A percentile compares a stretch with the other conserved stretches of the same genome.
Conservation (phyloP, 2,888 invertebrate genomes). For the Keiferia lycopersicella region DNA sequence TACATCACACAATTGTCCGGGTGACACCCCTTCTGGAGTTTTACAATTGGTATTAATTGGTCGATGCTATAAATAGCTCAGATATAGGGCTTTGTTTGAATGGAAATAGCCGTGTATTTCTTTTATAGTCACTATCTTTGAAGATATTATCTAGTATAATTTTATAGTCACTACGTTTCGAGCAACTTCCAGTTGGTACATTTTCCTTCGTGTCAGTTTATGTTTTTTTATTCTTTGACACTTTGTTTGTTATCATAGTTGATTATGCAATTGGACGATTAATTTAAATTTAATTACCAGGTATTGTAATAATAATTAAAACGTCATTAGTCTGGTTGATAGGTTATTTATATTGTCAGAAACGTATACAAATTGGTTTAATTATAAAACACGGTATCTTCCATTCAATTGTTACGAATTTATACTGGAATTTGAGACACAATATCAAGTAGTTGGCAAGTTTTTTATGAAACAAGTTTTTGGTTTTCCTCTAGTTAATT, state of each 20-base stretch:
- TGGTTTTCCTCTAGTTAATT: constrained; percentile 1
- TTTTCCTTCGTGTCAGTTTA: not conserved
- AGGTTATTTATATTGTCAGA: not conserved
- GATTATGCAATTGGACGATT: not conserved
- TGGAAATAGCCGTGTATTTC: not conserved
- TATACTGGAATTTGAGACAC: not conserved
- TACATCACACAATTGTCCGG: constrained; percentile 71
- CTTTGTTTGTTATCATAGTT: not conserved
- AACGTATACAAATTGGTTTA: not conserved
- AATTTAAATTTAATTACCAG: not conserved
- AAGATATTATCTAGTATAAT: not conserved
- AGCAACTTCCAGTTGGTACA: not conserved
- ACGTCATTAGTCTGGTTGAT: not conserved
- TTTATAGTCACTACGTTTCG: not conserved
- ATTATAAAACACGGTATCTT: constrained; percentile 20
- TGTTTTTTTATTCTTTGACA: not conserved
- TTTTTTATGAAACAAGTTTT: constrained; percentile 17
- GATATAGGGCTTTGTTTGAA: not conserved
- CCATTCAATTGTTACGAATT: constrained; percentile 13
- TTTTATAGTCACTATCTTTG: too few species aligned
- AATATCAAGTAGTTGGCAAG: constrained; percentile 4
- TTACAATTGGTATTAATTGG: constrained; percentile 76
- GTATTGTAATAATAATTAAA: constrained; percentile 2
- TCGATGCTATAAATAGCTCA: constrained; percentile 54
- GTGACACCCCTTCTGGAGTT: constrained; percentile 60